Evolutionary conservation across 2,113 vertebrate species (phyloP).

Genomic region (Mustela lutreola): DNA sequence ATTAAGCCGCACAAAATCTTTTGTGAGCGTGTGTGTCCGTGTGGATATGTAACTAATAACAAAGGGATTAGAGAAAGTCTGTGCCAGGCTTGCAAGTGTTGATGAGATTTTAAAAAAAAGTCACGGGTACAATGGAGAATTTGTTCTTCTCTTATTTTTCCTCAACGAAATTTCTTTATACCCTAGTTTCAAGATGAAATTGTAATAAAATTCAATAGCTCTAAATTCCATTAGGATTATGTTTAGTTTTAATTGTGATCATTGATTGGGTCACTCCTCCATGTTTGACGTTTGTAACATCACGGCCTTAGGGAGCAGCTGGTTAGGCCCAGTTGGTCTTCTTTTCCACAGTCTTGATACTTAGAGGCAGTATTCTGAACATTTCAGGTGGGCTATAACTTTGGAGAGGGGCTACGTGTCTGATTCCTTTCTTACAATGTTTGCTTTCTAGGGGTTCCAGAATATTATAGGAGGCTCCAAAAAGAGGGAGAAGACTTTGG

Average conservation of each 20-base stretch:
- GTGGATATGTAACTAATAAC: not conserved
- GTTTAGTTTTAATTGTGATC: not conserved
- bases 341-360: not conserved
- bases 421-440: not conserved
- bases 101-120: not conserved
- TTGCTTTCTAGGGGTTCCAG: not conserved
- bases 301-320: not conserved
- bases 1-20: not conserved
- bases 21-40: not conserved
- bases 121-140: not conserved
- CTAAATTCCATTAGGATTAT: not conserved
- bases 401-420: not conserved
- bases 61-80: not conserved
- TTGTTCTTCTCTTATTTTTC: constrained; percentile 13
- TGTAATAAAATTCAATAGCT: not conserved
- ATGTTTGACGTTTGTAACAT: not conserved
- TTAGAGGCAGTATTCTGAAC: not conserved
- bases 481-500: not conserved
- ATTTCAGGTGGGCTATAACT: not conserved
- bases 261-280: not conserved
- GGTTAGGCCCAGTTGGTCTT: not conserved
- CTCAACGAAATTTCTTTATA: not conserved
- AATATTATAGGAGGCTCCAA: not conserved
- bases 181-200: not conserved
- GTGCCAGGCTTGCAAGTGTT: not conserved